These are phyloP conservation scores for Adelges cooleyi DNA, from an alignment of 1,140 invertebrate species.

Conservation along the genomic window DNA sequence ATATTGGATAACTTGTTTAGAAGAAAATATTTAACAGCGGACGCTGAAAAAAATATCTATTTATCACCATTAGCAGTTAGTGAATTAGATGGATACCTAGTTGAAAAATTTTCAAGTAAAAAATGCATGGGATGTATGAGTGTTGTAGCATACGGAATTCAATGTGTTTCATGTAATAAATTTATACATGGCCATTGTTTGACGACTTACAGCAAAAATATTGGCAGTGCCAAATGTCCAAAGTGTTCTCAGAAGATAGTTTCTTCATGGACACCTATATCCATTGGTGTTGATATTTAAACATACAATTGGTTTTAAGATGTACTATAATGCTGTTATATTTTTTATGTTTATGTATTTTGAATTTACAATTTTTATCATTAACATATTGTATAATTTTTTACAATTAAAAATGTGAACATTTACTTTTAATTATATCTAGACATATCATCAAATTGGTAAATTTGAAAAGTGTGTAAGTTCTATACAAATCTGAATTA, in stretches of 20 bases:
- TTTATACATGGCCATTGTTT: slow-evolving; percentile 14
- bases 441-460: too few species aligned
- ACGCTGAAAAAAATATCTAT: not conserved
- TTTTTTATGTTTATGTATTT: too few species aligned
- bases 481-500: too few species aligned
- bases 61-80: not conserved
- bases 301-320: too few species aligned
- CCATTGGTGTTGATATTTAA: too few species aligned
- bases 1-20: not conserved
- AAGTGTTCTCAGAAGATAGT: not conserved
- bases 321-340: too few species aligned
- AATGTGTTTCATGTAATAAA: not conserved
- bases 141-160: not conserved
- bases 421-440: too few species aligned
- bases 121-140: slow-evolving; percentile 2
- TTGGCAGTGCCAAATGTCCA: not conserved
- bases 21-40: not conserved
- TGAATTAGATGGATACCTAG: not conserved
- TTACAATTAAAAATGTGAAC: too few species aligned
- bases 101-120: not conserved
- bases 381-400: too few species aligned
- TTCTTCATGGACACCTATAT: not conserved
- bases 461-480: too few species aligned
- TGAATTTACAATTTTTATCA: too few species aligned
- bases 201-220: not conserved